Evolutionary conservation across 2,888 invertebrate species (phyloP).

Genomic region (Trissonchulus latispiculum): DNA sequence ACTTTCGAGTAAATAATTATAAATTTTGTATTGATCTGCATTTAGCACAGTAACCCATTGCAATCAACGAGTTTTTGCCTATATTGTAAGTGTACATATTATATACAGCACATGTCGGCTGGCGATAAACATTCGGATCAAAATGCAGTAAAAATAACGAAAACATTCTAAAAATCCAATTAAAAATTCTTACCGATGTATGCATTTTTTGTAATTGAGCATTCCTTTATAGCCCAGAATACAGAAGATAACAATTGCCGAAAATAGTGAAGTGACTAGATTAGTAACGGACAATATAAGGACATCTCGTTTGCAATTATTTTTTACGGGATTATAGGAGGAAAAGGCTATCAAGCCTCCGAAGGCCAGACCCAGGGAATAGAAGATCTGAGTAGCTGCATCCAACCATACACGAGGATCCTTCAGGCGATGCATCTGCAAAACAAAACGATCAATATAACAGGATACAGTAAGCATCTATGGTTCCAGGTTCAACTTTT

Average conservation of each 20-base stretch:
- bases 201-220: conserved; percentile 72
- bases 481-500: conserved; percentile 13
- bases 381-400: conserved; percentile 92
- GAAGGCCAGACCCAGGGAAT: conserved; percentile 85
- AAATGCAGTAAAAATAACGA: too few species aligned
- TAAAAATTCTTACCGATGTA: conserved; percentile 56
- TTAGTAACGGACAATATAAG: conserved; percentile 80
- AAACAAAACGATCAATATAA: conserved; percentile 32
- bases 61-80: too few species aligned
- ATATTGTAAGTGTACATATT: too few species aligned
- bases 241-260: conserved; percentile 84
- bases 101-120: too few species aligned
- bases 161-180: neutral
- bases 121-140: too few species aligned
- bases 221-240: conserved; percentile 93
- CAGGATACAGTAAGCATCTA: neutral
- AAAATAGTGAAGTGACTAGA: conserved; percentile 84
- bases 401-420: conserved; percentile 88
- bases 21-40: too few species aligned
- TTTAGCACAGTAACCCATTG: too few species aligned
- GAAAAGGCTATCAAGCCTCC: conserved; percentile 89
- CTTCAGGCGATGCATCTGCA: conserved; percentile 67
- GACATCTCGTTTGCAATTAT: conserved; percentile 85
- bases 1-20: too few species aligned
- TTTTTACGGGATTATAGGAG: conserved; percentile 84